phyloP scores from a whole-genome alignment of 2,113 vertebrate genomes.

The Corvus hawaiiensis region DNA sequence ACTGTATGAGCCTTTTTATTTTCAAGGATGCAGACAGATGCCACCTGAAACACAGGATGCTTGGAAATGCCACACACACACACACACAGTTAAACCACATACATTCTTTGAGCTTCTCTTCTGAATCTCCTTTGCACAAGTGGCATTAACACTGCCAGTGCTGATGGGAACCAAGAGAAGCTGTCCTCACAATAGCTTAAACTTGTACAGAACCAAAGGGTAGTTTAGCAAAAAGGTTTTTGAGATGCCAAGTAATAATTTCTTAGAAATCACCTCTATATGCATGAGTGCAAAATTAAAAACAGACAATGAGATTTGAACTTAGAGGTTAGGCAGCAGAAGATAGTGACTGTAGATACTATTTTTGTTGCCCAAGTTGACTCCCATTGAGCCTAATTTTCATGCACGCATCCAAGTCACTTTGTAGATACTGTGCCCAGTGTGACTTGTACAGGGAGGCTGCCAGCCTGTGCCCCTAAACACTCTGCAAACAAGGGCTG shows the following conservation, averaged over 20 bases:
- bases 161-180: background rate
- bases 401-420: background rate
- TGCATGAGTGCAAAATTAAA: background rate
- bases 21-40: constrained; percentile 11
- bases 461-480: background rate
- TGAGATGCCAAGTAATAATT: background rate
- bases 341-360: background rate
- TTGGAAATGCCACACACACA: background rate
- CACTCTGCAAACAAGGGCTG: background rate
- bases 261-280: background rate
- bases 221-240: background rate
- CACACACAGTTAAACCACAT: background rate
- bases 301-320: background rate
- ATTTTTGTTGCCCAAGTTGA: background rate
- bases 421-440: background rate
- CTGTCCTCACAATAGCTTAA: background rate
- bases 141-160: background rate
- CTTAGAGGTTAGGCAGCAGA: background rate
- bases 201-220: background rate
- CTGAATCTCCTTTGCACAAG: background rate
- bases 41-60: constrained; percentile 15
- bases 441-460: background rate
- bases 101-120: background rate
- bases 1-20: background rate
- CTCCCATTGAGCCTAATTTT: background rate